Percentiles rank a stretch among this genome's conserved stretches.
These are phyloP conservation scores for Polydrusus tereticollis DNA, from an alignment of 2,888 invertebrate species.

Conservation along the genomic window DNA sequence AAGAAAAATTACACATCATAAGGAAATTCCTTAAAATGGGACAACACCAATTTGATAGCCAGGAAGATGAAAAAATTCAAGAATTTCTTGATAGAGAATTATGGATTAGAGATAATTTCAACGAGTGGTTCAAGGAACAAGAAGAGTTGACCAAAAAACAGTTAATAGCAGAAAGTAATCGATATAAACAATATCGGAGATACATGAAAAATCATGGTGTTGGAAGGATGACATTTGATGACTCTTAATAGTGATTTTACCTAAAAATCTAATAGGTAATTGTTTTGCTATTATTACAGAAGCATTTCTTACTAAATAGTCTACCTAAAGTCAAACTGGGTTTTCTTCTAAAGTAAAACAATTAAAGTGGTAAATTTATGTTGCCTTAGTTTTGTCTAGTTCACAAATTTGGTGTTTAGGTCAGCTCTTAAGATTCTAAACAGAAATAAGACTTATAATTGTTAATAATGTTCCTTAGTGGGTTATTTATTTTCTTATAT, in stretches of 20 bases:
- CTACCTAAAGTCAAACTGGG: too few relatives aligned
- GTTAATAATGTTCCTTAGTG: too few relatives aligned
- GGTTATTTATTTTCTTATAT: too few relatives aligned
- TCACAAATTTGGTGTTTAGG: too few relatives aligned
- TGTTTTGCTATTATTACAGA: slow-evolving; percentile 3
- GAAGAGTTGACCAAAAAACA: slow-evolving; percentile 89
- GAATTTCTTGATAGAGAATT: slow-evolving; percentile 81
- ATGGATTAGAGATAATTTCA: slow-evolving; percentile 87
- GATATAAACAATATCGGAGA: slow-evolving; percentile 89
- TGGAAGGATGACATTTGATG: slow-evolving; percentile 92
- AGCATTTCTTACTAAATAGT: too few relatives aligned
- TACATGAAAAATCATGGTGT: slow-evolving; percentile 93
- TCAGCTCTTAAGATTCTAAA: too few relatives aligned
- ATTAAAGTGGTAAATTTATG: too few relatives aligned
- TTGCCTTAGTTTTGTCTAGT: too few relatives aligned
- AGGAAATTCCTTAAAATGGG: slow-evolving; percentile 82
- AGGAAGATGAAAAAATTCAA: slow-evolving; percentile 81
- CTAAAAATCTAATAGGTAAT: slow-evolving; percentile 25
- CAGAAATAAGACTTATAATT: too few relatives aligned
- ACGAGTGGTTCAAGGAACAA: slow-evolving; percentile 82
- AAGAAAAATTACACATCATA: slow-evolving; percentile 88
- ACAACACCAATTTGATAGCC: slow-evolving; percentile 77
- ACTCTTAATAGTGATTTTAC: slow-evolving; percentile 69
- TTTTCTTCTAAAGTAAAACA: too few relatives aligned
- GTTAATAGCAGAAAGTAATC: slow-evolving; percentile 86